These are phyloP conservation scores for Otolemur garnettii DNA, from an alignment of 2,113 vertebrate species.

Conservation along the genomic window DNA sequence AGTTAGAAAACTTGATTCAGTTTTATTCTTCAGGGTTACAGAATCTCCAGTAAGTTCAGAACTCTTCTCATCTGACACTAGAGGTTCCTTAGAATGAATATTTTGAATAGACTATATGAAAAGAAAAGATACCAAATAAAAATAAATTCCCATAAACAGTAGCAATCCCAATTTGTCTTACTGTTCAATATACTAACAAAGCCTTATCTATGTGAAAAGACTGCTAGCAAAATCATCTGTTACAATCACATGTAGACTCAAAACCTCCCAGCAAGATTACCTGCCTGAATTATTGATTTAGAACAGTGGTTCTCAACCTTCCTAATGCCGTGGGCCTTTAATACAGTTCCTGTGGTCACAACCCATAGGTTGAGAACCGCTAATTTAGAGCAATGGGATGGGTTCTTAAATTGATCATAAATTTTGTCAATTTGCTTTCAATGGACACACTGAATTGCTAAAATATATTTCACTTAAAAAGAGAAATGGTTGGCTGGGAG, in stretches of 20 bases:
- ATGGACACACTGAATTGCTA: conserved; percentile 22
- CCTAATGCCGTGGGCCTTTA: too few species aligned
- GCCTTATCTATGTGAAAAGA: conserved; percentile 3
- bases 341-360: too few species aligned
- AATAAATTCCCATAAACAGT: background rate
- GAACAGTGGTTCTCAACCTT: background rate
- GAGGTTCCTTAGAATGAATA: conserved; percentile 56
- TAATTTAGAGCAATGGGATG: background rate
- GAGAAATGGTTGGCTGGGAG: background rate
- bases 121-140: conserved; percentile 52
- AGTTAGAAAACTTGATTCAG: conserved; percentile 66
- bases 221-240: background rate
- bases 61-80: conserved; percentile 83
- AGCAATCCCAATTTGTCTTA: background rate
- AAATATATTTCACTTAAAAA: conserved; percentile 51
- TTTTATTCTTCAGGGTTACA: conserved; percentile 84
- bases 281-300: conserved; percentile 27
- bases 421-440: conserved; percentile 48
- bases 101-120: conserved; percentile 76
- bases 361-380: too few species aligned
- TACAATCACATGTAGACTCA: background rate
- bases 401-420: background rate
- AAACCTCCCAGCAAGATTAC: conserved; percentile 50
- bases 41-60: conserved; percentile 82
- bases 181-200: background rate